Base-by-base conservation (phyloP, 2,797 vertebrate species). In the Myotis vivesi region DNA sequence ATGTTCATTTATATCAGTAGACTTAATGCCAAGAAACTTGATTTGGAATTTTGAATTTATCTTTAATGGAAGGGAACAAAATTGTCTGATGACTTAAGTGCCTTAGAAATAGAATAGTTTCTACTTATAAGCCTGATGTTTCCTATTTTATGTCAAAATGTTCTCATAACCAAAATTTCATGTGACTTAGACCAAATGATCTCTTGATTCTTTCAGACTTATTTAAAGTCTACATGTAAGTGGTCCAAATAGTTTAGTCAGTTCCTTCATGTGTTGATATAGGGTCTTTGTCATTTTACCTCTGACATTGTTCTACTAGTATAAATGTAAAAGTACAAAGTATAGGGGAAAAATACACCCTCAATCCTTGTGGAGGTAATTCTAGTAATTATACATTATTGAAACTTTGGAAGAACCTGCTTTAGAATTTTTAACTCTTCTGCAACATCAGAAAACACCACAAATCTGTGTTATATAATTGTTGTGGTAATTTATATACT, bases 381-480 rank as follows among this genome's bases (percentile, higher is more conserved):
- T 85, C 25, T 85, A 55, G 41, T 33, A 77, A 73, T 88, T 85
- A 71, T 4, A 11, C 5, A 15, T 92, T 71, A 75, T 77, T 62
- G 44, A 77, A 88, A 80, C 28, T 76, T 49, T 16, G 44, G 66
- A 53, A 92, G 44, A 79, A 28, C 49, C 84, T 57, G 36, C 6
- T 72, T 89, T 22, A 90, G 57, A 91, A 71, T 77, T 93, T 95
- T 76, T 55, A 89, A 72, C 30, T 59, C 33, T 69, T 81, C 49
- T 79, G 33, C 86, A n/a, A 68, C 20, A 46, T 36, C 33, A 46
- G 81, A n/a, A 46, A 75, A 25, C 53, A 68, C 5, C 69, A 53
- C 33, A 33, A 3, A 59, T 71, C 33, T 92, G 8, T 90, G 51
- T 33, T 87, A 22, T 30, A 2, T 8, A 23, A 7, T 80, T 69